phyloP scores from a whole-genome alignment of 2,113 vertebrate species.

The Manacus vitellinus region DNA sequence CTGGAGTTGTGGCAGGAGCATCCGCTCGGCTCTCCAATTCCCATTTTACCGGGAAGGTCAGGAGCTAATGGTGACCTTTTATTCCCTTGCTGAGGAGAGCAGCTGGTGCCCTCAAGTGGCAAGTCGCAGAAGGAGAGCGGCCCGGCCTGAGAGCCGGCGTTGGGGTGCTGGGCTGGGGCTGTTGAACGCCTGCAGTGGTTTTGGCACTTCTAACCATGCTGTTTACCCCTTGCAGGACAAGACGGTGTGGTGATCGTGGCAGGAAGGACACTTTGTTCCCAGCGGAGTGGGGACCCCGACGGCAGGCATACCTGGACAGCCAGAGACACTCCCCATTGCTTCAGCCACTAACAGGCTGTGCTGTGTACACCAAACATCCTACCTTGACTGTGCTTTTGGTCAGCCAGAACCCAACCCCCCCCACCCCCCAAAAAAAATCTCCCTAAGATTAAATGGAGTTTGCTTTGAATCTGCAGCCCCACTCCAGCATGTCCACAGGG shows the following conservation, averaged over 20 bases:
- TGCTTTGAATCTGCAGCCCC: not conserved
- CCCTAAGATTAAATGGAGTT: not conserved
- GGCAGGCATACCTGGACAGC: not conserved
- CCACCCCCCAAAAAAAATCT: not conserved
- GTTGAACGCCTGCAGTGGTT: accelerated
- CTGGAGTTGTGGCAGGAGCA: not conserved
- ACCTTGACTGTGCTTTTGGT: not conserved
- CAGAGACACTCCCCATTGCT: not conserved
- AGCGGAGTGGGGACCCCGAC: not conserved
- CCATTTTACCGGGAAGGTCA: not conserved
- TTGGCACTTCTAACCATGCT: not conserved
- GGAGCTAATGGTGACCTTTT: conserved; percentile 35
- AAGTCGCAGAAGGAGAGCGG: not conserved
- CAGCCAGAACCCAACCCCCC: not conserved
- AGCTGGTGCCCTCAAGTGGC: conserved; percentile 66
- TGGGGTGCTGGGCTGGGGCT: not conserved
- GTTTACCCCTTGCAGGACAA: conserved; percentile 32
- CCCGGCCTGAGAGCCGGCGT: not conserved
- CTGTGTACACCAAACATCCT: not conserved
- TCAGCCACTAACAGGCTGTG: not conserved
- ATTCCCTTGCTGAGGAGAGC: conserved; percentile 52
- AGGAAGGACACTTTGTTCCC: not conserved
- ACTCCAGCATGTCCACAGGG: not conserved
- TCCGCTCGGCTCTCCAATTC: accelerated
- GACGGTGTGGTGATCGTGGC: not conserved